Percentiles rank a stretch among this genome's conserved stretches.
Evolutionary conservation across 1,140 invertebrate genomes (phyloP).

Genomic region (Drosophila ficusphila): DNA sequence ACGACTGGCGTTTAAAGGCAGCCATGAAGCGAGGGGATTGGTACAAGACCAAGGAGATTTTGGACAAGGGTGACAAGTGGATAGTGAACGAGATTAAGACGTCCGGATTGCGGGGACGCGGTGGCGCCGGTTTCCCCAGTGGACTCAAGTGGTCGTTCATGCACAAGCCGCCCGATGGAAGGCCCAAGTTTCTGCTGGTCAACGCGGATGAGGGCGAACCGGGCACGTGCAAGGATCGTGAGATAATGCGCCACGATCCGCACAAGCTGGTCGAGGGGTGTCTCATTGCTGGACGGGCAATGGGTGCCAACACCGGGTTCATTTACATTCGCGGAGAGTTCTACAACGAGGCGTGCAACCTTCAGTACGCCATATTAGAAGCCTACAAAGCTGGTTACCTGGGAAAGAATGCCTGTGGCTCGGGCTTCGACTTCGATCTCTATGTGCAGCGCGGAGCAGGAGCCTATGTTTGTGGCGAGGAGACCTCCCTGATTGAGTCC

Average conservation of each 20-base stretch:
- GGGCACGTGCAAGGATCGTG: constrained; percentile 92
- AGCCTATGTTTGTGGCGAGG: constrained; percentile 93
- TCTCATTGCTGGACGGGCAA: constrained; percentile 88
- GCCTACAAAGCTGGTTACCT: constrained; percentile 89
- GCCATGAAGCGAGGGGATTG: constrained; percentile 72
- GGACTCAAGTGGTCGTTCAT: constrained; percentile 94
- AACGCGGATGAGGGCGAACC: constrained; percentile 93
- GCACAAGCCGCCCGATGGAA: constrained; percentile 86
- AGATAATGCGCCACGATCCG: constrained; percentile 91
- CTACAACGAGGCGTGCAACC: constrained; percentile 91
- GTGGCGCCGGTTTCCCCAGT: constrained; percentile 91
- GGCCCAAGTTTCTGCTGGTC: constrained; percentile 90
- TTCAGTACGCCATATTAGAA: constrained; percentile 90
- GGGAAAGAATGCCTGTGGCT: constrained; percentile 91
- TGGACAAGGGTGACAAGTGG: constrained; percentile 58
- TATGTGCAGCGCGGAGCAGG: constrained; percentile 92
- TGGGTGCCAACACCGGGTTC: constrained; percentile 90
- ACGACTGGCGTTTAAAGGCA: constrained; percentile 68
- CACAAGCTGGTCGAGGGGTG: constrained; percentile 92
- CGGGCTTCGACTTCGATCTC: constrained; percentile 91
- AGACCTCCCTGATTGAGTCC: constrained; percentile 92
- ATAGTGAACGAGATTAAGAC: constrained; percentile 88
- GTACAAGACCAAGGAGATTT: constrained; percentile 73
- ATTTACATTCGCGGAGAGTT: constrained; percentile 93
- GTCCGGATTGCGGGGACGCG: constrained; percentile 90